These are phyloP conservation scores for Varanus komodoensis DNA, from an alignment of 2,113 vertebrate genomes.

Conservation along the genomic window DNA sequence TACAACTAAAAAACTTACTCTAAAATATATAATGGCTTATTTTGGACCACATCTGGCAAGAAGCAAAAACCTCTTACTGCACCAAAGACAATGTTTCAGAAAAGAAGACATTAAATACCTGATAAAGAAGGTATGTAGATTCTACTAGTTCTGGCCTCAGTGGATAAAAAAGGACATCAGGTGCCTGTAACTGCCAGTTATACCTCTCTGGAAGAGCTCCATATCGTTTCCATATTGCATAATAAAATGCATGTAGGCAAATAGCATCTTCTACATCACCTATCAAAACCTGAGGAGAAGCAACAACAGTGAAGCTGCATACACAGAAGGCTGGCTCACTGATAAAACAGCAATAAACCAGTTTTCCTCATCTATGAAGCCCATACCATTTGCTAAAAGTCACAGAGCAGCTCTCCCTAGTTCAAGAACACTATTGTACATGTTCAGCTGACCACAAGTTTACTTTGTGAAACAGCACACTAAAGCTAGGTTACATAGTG, in stretches of 20 bases:
- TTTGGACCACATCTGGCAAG: not conserved
- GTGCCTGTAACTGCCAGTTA: slow-evolving; percentile 98
- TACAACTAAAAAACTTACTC: not conserved
- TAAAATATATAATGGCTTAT: not conserved
- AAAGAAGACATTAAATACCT: slow-evolving; percentile 77
- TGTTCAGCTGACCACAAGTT: not conserved
- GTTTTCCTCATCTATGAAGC: not conserved
- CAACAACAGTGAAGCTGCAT: accelerated
- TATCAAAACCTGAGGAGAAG: slow-evolving; percentile 86
- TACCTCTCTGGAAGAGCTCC: slow-evolving; percentile 96
- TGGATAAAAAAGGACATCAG: slow-evolving; percentile 95
- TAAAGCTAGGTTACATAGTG: not conserved
- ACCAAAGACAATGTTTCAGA: not conserved
- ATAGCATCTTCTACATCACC: slow-evolving; percentile 98
- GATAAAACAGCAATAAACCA: not conserved
- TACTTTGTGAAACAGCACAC: not conserved
- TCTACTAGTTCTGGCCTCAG: slow-evolving; percentile 95
- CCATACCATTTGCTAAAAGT: not conserved
- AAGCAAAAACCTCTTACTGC: not conserved
- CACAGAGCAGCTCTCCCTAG: not conserved
- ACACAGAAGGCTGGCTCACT: not conserved
- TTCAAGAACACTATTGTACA: not conserved
- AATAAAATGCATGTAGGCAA: slow-evolving; percentile 98
- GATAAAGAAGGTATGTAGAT: slow-evolving; percentile 96
- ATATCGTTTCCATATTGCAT: slow-evolving; percentile 97